Percentiles rank a stretch among this genome's conserved stretches.
phyloP scores from a whole-genome alignment of 2,888 invertebrate species.

The Halictus quadricinctus region DNA sequence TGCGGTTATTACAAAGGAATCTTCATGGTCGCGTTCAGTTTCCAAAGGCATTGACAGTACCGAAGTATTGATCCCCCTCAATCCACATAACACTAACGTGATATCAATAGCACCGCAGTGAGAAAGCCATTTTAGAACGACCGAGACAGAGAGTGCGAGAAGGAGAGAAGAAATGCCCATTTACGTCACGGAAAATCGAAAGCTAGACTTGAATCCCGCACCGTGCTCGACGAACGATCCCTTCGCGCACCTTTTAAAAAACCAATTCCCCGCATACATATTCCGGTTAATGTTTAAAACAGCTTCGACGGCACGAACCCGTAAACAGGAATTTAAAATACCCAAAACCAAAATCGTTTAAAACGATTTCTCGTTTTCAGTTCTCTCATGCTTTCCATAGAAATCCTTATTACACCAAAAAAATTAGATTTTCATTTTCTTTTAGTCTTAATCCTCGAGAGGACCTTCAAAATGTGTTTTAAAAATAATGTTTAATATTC shows the following conservation, averaged over 20 bases:
- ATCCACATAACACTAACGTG: conserved; percentile 59
- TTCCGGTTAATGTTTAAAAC: neutral
- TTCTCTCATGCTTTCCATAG: neutral
- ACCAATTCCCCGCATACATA: neutral
- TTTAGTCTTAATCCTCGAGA: neutral
- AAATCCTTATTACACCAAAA: neutral
- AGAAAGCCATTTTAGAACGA: conserved; percentile 63
- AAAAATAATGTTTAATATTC: neutral
- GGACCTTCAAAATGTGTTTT: neutral
- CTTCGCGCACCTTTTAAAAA: neutral
- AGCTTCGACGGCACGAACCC: neutral
- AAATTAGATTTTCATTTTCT: neutral
- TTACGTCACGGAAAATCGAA: conserved; percentile 51
- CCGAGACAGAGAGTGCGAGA: conserved; percentile 23
- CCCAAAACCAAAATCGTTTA: neutral
- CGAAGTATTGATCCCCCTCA: conserved; percentile 65
- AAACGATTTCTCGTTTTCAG: no score
- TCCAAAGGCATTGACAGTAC: conserved; percentile 59
- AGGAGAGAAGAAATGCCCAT: conserved; percentile 38
- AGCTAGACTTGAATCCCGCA: conserved; percentile 21
- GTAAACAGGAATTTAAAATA: neutral
- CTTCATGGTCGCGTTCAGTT: conserved; percentile 64
- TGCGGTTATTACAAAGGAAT: conserved; percentile 66
- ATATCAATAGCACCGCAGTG: conserved; percentile 64
- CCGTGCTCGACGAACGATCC: conserved; percentile 7